Base-by-base conservation (phyloP, 2,888 invertebrate species). In the Rhingia campestris region DNA sequence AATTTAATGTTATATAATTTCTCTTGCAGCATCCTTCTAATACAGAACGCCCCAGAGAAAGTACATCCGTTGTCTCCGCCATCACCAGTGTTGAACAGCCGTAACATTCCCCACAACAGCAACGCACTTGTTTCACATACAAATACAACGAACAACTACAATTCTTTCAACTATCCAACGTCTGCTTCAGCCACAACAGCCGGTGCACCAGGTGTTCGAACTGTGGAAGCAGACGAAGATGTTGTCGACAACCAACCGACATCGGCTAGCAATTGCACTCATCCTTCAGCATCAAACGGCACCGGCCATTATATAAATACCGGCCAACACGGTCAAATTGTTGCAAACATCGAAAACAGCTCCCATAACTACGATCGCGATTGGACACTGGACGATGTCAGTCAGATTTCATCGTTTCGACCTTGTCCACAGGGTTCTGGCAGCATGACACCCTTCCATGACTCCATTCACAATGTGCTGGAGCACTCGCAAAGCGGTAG, bases 21-120 rank as follows among this genome's bases (percentile, higher is more conserved):
- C 35, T 14, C 10, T 88, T 92, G 14, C 91, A 96, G 98, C 90
- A 97, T 98, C 89, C 95, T 98, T 86, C 94, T 96, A 87, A 97
- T 98, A 87, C 98, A 98, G 92, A 97, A 97, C 92, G 97, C 96
- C 58, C 97, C 97, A 4, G 96, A 97, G 91, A 97, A 96, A 92
- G 89, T 94, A 4, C 93, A 93, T 69, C 94, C 94, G 69, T 89
- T 92, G 86, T 92, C 94, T 72, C 93, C 94, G 49, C 93, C 94
- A 4, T 94, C 95, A n/a, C 94, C 95, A 33, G 92, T 92, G 41
- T 90, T 91, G 69, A 70, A 80, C 12, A 80, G 53, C 6, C 86
- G 87, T 63, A 84, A 66, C 53, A 66, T 85, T 82, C 90, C 89
- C 41, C 86, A 86, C 51, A 87, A 86, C 63, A 87, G 86, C 66